Evolutionary conservation across 2,113 vertebrate genomes (phyloP), one percentile per base, ranked within the genome.

Genomic region (Tylochromis polylepis): DNA sequence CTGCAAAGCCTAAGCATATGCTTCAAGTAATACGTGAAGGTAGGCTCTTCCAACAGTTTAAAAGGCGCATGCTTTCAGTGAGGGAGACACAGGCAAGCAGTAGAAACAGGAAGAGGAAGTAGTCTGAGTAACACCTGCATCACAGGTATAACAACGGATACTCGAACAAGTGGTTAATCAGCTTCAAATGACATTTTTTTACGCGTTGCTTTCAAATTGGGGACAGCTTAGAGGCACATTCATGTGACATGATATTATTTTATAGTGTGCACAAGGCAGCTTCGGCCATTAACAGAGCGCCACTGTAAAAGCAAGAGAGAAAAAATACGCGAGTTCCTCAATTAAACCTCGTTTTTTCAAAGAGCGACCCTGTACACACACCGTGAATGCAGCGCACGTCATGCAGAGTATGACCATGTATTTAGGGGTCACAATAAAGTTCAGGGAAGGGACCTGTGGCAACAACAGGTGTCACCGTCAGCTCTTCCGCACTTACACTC

Each of bases 381-480:
- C 7, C 58, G 12, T 5, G 11, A 77, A 31, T 20, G 16, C 43
- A 10, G 18, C 2, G 3, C 20, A 18, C 10, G n/a, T 11, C 43
- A 51, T 59, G 18, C 20, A 67, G 8, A 53, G 29, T 4, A 1
- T 3, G 18, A 20, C 43, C 41, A 1, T 51, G 59, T 31, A 49
- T 57, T 16, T 15, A 60, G 38, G 46, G 9, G 3, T 75, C 78
- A 18, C 11, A 79, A 43, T 46, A 83, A 91, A 93, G 82, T 90
- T 93, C 31, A 36, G 77, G 20, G 81, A 11, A 49, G 60, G 65
- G 20, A 88, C 29, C 83, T 27, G 83, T 83, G 43, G 79, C 87
- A 58, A 89, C 92, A 92, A 95, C 95, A 95, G 94, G 95, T 96
- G 96, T 95, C 93, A 85, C 55, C 65, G 83, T 82, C 88, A 58